Evolutionary conservation across 2,113 vertebrate species (phyloP), one percentile per base, ranked within the genome.

Genomic region (Sinocyclocheilus rhinocerous): DNA sequence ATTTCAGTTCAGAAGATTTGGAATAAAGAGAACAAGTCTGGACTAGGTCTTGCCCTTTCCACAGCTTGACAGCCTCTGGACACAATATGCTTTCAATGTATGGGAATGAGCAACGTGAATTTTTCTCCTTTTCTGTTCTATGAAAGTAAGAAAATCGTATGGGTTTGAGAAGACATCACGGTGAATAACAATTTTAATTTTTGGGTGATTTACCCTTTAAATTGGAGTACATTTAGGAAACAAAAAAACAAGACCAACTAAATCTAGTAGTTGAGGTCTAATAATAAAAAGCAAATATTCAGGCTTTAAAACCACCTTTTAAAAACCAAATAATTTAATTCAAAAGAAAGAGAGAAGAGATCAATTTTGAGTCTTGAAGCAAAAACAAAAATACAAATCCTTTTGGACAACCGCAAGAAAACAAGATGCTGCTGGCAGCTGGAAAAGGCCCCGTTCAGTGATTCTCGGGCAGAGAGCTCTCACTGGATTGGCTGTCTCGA

Each of bases 401-500:
- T 45, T 42, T 95, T 95, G 86, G 88, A 96, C 95, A 96, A 96
- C 97, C 96, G 96, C 91, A 95, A 96, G 96, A 98, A 97, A 98
- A 97, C 96, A 98, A 97, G 97, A 94, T 94, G 97, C 96, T 96
- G 98, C 93, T 96, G 97, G 97, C 97, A 97, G 97, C 93, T 97
- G 97, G 96, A 95, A 96, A 97, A 96, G 97, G 93, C 94, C 95
- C 96, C 96, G 97, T 97, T 97, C 97, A 99, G 97, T 96, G 97
- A 97, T 97, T 96, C 97, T 98, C 94, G 95, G 87, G 97, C 96
- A 96, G 95, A 97, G 96, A 97, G 96, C 96, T 96, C 96, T 96
- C 96, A 98, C 97, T 98, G 97, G 96, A 96, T 96, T 98, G 98
- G 96, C 97, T 97, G 98, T 97, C 94, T 92, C 96, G 97, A 97